These are phyloP conservation scores for Macrosteles quadrilineatus DNA, from an alignment of 1,140 invertebrate genomes.

Conservation along the genomic window DNA sequence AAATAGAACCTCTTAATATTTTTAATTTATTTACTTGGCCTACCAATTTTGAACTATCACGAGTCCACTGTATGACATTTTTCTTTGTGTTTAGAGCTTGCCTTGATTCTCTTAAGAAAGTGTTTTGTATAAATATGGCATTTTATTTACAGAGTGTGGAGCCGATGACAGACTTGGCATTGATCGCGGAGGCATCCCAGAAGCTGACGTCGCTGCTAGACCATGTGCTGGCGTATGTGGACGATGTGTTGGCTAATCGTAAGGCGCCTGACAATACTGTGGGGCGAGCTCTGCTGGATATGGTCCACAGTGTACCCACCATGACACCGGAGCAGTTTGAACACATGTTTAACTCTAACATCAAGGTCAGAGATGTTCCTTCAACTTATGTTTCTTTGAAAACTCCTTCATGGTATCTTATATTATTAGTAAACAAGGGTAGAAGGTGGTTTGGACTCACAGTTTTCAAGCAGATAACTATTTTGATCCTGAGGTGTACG, in stretches of 20 bases:
- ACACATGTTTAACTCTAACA: constrained; percentile 93
- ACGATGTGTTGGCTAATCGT: constrained; percentile 76
- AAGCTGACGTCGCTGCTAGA: constrained; percentile 77
- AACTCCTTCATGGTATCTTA: not conserved
- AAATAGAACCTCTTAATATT: too few species aligned
- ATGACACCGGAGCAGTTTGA: constrained; percentile 90
- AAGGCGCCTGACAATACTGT: constrained; percentile 73
- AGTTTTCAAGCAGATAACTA: not conserved
- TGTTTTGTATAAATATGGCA: too few species aligned
- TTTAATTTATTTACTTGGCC: too few species aligned
- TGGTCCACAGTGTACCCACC: constrained; percentile 88
- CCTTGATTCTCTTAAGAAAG: too few species aligned
- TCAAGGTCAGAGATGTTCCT: constrained; percentile 74
- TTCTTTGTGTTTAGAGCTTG: too few species aligned
- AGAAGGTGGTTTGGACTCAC: too few species aligned
- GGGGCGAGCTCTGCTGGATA: constrained; percentile 82
- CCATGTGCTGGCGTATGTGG: constrained; percentile 83
- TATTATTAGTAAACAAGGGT: too few species aligned
- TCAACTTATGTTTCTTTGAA: too few species aligned
- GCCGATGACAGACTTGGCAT: constrained; percentile 81
- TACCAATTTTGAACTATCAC: too few species aligned
- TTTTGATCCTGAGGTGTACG: not conserved
- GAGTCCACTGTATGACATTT: too few species aligned
- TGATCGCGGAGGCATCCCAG: constrained; percentile 78
- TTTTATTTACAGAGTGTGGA: constrained; percentile 63